Base-by-base conservation (phyloP, 2,888 invertebrate species). In the Acleris holmiana region DNA sequence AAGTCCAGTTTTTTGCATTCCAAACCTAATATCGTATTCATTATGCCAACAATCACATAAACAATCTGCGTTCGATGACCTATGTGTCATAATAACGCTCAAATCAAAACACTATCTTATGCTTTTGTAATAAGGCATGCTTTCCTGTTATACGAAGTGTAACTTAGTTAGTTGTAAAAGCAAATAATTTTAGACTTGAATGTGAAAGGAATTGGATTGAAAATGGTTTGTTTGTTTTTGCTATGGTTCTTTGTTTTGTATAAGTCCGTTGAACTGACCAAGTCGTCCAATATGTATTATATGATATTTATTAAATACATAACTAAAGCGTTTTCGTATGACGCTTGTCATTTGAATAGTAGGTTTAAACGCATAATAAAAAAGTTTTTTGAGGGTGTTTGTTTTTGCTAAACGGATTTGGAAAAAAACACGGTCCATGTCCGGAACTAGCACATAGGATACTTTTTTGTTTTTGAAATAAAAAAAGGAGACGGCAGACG, bases 1-100 rank as follows among this genome's bases (percentile, higher is more conserved):
- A 29, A 59, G 48, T 40, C 29, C 57, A 60, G 48, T 59, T 65
- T 65, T 13, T 65, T 65, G 59, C 64, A 59, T 65, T 49, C 48
- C 53, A 49, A 48, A 54, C 41, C 29, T 48, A 21, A 48, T 62
- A 54, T 48, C 19, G 49, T 41, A 44, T 17, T 56, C 21, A 49
- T 55, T 19, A 18, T 51, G 19, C 13, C n/a, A 8, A 23, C 41
- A 41, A 60, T 60, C 44, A 44, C 40, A 64, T 64, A 59, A 59
- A 64, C 64, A 65, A 60, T 29, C 29, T 2, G 55, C 65, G 65
- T 60, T 44, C 65, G 55, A 55, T 65, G 65, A 65, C 65, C 65
- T 19, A 44, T 60, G 54, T 55, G 59, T 50, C 55, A 60, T 59
- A 65, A 21, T 48, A 3, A 23, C 7, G 29, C 18, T 21, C 7